Percentiles rank a stretch among this genome's conserved stretches.
Conservation (phyloP, 2,113 vertebrate species). For the Thunnus thynnus region DNA sequence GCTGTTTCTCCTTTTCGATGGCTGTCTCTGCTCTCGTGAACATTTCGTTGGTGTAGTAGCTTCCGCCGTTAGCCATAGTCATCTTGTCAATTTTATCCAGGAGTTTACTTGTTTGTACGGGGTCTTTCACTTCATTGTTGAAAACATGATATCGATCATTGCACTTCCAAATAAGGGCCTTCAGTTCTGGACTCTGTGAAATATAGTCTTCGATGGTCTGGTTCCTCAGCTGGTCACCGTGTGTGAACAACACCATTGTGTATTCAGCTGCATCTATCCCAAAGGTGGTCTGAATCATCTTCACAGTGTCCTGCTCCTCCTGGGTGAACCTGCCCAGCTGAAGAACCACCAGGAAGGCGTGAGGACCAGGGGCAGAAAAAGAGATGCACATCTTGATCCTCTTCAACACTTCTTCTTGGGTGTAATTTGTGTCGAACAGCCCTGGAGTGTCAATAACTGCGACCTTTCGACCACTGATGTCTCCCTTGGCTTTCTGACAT, state of each 20-base stretch:
- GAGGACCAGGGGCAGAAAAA: constrained; percentile 70
- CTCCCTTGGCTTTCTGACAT: constrained; percentile 51
- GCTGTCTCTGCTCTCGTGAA: constrained; percentile 52
- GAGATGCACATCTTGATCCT: constrained; percentile 67
- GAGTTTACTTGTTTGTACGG: constrained; percentile 44
- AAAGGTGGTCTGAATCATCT: constrained; percentile 65
- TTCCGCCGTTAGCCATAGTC: constrained; percentile 33
- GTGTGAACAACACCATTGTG: constrained; percentile 77
- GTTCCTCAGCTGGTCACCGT: constrained; percentile 66
- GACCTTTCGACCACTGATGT: constrained; percentile 2
- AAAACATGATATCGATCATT: constrained; percentile 62
- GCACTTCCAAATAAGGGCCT: constrained; percentile 24
- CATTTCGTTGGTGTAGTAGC: constrained; percentile 64
- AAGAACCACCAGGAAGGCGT: constrained; percentile 69
- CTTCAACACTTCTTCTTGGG: constrained; percentile 25
- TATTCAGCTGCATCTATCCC: constrained; percentile 51
- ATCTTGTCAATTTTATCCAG: constrained; percentile 68
- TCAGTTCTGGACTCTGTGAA: constrained; percentile 25
- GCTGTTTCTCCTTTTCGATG: constrained; percentile 55
- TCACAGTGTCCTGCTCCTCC: constrained; percentile 49
- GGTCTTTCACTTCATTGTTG: constrained; percentile 70
- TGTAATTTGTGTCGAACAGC: constrained; percentile 71
- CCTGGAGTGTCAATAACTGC: constrained; percentile 77
- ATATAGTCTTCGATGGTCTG: constrained; percentile 53
- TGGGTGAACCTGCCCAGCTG: constrained; percentile 55